Conservation (phyloP, 2,888 invertebrate species). For the Stictocephala bisonia region DNA sequence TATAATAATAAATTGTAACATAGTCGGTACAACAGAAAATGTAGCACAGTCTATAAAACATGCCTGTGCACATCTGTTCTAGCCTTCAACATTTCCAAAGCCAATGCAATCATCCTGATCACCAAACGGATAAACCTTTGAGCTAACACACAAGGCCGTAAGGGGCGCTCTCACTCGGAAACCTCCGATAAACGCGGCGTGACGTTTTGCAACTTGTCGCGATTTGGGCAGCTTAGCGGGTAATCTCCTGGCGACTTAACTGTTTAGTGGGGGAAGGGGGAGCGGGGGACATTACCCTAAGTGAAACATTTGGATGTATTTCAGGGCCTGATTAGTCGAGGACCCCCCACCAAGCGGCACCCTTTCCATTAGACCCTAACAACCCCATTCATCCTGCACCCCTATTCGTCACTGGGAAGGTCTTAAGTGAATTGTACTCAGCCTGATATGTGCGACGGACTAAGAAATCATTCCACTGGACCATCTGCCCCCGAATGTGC, state of each 20-base stretch:
- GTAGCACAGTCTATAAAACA: no score
- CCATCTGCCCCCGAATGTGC: conserved; percentile 14
- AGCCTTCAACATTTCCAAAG: no score
- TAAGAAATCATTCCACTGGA: conserved; percentile 19
- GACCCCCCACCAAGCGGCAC: conserved; percentile 13
- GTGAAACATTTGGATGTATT: conserved; percentile 54
- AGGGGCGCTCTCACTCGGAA: no score
- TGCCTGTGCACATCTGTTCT: no score
- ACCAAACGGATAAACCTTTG: no score
- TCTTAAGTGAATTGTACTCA: conserved; percentile 43
- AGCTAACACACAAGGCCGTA: no score
- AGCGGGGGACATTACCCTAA: conserved; percentile 47
- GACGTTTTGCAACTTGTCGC: conserved; percentile 39
- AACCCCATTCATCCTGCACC: conserved; percentile 13
- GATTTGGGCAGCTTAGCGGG: conserved; percentile 25
- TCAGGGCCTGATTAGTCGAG: conserved; percentile 50
- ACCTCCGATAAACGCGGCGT: conserved; percentile 28
- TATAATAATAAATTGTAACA: no score
- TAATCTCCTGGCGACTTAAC: neutral
- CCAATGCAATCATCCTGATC: no score
- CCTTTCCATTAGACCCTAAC: conserved; percentile 36
- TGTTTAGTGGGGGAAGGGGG: conserved; percentile 19
- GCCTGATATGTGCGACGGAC: conserved; percentile 25
- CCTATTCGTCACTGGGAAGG: conserved; percentile 13
- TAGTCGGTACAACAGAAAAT: no score